Base-by-base conservation (phyloP, 2,888 invertebrate species). In the Drosophila yooni region DNA sequence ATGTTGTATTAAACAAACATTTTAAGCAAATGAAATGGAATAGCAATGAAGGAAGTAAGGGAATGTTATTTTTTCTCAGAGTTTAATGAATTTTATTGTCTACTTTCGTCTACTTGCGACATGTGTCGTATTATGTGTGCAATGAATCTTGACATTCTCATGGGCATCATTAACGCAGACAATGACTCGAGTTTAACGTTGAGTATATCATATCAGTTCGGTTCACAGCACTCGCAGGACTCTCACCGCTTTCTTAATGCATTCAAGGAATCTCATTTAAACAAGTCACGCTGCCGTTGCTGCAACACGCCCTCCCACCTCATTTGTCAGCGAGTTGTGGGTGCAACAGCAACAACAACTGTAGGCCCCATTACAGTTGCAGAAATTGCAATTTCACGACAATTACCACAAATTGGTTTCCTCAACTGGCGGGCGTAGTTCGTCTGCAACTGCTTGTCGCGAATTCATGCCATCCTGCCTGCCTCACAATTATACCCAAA, bases 401-500 rank as follows among this genome's bases (percentile, higher is more conserved):
- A 89, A 89, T 89, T 89, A 89, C 88, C 88, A 84, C 88, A 89
- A 89, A 89, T 89, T 89, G 88, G 85, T 85, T 85, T 88, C 88
- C 88, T 85, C 88, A 88, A 88, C 85, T 82, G 79, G 81, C 74
- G 74, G 70, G 68, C 68, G 72, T 64, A 75, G 60, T 74, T 74
- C 65, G 79, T 79, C 78, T 67, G 50, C 57, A 78, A 59, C 70
- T 78, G 75, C 67, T 46, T 46, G 68, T 33, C 53, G 54, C 21
- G 38, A 56, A 56, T 46, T 67, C 61, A 52, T 65, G 58, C 40
- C 56, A 15, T 61, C 78, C 66, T 73, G 62, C 67, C 69, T 62
- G 67, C 53, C 72, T 61, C 61, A 72, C 83, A 85, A 85, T 85
- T 85, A 85, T 85, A 76, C 70, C 40, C 57, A 31, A 57, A 57